phyloP scores from a whole-genome alignment of 2,888 invertebrate genomes.

The Lapara coniferarum region DNA sequence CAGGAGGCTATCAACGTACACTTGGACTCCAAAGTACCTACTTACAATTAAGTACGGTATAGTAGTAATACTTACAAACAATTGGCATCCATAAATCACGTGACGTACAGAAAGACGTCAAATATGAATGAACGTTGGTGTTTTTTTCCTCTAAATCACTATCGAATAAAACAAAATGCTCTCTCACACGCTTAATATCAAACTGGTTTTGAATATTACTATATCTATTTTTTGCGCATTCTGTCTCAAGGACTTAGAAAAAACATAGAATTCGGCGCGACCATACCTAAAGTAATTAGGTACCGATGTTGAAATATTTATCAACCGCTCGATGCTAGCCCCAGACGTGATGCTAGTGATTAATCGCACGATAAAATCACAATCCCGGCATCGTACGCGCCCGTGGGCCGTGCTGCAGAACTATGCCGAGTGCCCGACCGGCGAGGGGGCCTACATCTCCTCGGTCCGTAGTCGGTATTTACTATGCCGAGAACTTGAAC shows the following conservation, averaged over 20 bases:
- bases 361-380: too few species aligned
- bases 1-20: too few species aligned
- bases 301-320: conserved; percentile 1
- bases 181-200: conserved; percentile 15
- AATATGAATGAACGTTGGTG: conserved; percentile 9
- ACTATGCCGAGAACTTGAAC: too few species aligned
- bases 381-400: too few species aligned
- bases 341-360: too few species aligned
- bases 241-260: conserved; percentile 18
- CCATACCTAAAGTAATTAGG: background rate
- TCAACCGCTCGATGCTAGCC: background rate
- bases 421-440: too few species aligned
- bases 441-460: too few species aligned
- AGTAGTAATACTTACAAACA: too few species aligned
- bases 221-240: conserved; percentile 23
- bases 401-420: too few species aligned
- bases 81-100: background rate
- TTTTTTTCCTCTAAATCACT: conserved; percentile 11
- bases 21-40: too few species aligned
- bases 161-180: conserved; percentile 20
- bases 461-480: too few species aligned
- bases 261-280: conserved; percentile 8
- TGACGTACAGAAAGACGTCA: background rate
- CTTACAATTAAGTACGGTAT: too few species aligned
- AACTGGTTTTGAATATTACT: conserved; percentile 17